Evolutionary conservation across 2,113 vertebrate genomes (phyloP).

Genomic region (Noturus placidus): DNA sequence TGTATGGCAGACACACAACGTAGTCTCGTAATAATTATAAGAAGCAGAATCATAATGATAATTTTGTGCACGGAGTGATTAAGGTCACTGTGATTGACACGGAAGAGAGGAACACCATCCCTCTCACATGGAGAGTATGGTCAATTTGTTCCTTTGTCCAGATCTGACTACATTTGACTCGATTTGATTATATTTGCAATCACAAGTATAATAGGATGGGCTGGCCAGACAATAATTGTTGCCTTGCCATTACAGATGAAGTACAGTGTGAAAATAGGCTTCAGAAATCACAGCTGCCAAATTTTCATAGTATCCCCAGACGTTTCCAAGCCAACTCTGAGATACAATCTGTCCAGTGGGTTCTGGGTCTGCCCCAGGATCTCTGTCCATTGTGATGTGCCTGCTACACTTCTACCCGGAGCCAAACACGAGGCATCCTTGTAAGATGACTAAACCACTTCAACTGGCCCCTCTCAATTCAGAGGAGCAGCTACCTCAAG

Average conservation of each 20-base stretch:
- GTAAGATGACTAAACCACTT: not conserved
- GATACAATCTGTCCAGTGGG: not conserved
- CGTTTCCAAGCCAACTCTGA: not conserved
- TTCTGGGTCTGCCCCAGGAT: not conserved
- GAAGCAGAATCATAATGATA: not conserved
- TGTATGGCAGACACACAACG: not conserved
- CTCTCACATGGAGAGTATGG: not conserved
- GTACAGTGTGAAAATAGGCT: not conserved
- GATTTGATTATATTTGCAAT: not conserved
- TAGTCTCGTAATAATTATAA: not conserved
- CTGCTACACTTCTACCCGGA: not conserved
- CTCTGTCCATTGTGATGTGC: not conserved
- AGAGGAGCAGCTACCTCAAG: not conserved
- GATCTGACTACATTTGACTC: conserved; percentile 8
- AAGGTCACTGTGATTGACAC: not conserved
- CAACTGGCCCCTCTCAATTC: not conserved
- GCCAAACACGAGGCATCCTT: not conserved
- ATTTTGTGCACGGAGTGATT: not conserved
- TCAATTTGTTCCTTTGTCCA: not conserved
- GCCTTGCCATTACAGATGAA: not conserved
- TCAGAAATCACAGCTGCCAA: not conserved
- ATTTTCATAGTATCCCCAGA: not conserved
- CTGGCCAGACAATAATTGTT: not conserved
- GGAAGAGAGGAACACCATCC: not conserved
- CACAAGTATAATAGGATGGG: not conserved